These are phyloP conservation scores for Alviniconcha strummeri DNA, from an alignment of 2,888 invertebrate genomes.

Conservation along the genomic window DNA sequence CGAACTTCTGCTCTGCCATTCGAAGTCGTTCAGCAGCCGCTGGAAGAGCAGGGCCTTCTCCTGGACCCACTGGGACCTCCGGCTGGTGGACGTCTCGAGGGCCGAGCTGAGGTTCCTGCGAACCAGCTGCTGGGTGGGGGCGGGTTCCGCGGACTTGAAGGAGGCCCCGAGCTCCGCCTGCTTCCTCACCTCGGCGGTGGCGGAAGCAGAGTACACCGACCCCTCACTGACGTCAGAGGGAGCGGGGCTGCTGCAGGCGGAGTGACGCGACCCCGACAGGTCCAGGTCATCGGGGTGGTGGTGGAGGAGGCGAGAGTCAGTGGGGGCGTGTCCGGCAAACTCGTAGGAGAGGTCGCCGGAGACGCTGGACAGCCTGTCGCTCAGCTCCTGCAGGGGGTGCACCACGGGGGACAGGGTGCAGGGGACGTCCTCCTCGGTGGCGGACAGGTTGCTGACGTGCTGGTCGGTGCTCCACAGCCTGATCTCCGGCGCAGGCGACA, in stretches of 20 bases:
- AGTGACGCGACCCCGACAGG: conserved; percentile 10
- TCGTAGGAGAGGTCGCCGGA: conserved; percentile 17
- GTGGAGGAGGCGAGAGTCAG: background rate
- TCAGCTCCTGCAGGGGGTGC: conserved; percentile 21
- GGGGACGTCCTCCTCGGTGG: background rate
- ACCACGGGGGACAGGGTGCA: background rate
- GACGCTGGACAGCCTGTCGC: conserved; percentile 12
- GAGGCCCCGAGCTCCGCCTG: background rate
- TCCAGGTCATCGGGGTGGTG: conserved; percentile 11
- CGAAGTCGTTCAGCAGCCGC: conserved; percentile 30
- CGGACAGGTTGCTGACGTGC: background rate
- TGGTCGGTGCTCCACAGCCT: conserved; percentile 7
- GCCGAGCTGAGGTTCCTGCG: conserved; percentile 5
- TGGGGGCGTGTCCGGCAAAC: background rate
- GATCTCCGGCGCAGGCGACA: conserved; percentile 10
- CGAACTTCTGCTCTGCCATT: background rate
- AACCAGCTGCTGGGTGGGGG: background rate
- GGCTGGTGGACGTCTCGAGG: background rate
- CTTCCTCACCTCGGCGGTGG: conserved; percentile 37
- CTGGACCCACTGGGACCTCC: background rate
- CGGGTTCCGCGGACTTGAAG: background rate
- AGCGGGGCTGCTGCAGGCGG: conserved; percentile 28
- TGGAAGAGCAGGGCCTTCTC: conserved; percentile 33
- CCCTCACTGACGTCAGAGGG: conserved; percentile 37
- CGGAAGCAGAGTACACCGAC: conserved; percentile 34